Evolutionary conservation across 2,113 vertebrate species (phyloP).

Genomic region (Naja naja): DNA sequence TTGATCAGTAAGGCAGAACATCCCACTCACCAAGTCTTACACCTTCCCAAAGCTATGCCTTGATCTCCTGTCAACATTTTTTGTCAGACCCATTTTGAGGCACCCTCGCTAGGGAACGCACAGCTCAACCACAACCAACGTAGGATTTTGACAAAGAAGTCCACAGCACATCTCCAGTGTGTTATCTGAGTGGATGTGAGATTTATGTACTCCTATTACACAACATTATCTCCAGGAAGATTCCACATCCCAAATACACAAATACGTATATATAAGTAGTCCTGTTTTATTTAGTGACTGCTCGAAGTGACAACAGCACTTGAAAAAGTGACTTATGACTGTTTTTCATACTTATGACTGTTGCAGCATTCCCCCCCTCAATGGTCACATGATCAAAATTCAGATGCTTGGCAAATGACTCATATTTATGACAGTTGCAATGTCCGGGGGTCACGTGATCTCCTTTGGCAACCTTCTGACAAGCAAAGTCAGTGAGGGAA

Average conservation of each 20-base stretch:
- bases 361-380: neutral
- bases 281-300: neutral
- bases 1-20: neutral
- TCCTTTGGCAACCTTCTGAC: neutral
- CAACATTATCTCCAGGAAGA: neutral
- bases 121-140: neutral
- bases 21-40: neutral
- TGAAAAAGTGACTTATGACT: neutral
- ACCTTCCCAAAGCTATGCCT: neutral
- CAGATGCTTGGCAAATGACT: neutral
- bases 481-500: neutral
- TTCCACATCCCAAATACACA: neutral
- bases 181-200: neutral
- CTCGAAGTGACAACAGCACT: neutral
- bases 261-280: neutral
- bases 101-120: neutral
- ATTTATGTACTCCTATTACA: neutral
- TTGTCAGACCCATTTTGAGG: neutral
- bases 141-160: neutral
- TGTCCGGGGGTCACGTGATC: neutral
- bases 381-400: neutral
- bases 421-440: neutral
- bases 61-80: neutral
- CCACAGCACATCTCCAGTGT: neutral
- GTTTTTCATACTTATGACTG: neutral